Evolutionary conservation across 23 tunicate genomes (phyloP), one percentile per base, ranked within the genome.

Genomic region (Clavelina lepadiformis): DNA sequence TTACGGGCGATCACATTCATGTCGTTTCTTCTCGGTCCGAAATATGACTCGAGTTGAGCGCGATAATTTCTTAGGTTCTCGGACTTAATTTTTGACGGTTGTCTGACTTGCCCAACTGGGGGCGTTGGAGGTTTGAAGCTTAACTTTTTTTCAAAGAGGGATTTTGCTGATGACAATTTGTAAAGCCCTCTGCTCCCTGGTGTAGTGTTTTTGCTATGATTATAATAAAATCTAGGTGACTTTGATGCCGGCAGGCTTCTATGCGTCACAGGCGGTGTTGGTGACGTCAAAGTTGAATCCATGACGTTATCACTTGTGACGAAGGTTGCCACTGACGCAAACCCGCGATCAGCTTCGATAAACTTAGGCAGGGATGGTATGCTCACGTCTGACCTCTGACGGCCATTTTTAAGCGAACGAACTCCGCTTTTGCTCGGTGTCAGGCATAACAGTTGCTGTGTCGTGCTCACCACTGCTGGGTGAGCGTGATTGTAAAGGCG

Each of bases 381-480:
- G 4, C 19, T 25, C 68, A 44, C 3, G 1, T 35, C 22, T 26
- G 74, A 5, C 22, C 15, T 61, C 55, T 33, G 38, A 23, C 30
- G 33, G 23, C 46, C 46, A 30, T 23, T 68, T 44, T 44, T 32
- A 15, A 45, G 26, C 3, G 72, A 28, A 11, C 28, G 58, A 46
- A 46, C 46, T 3, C 33, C 58, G 34, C 29, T 1, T 18, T 32
- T 53, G 38, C 56, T 76, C 24, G 83, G 93, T 13, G 83, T 63
- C 0, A 84, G 68, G 68, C 79, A 38, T 19, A 84, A 68, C 13
- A 69, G 57, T 23, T 75, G 71, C 19, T 63, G 77, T 21, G 83
- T 70, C 71, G 74, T 74, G 54, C 79, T 76, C 27, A 84, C 56
- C 31, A 84, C 74, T 6, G 93, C 31, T 1, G 93, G 93, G 26